Conservation (phyloP, 2,113 vertebrate genomes). For the Zosterops lateralis region DNA sequence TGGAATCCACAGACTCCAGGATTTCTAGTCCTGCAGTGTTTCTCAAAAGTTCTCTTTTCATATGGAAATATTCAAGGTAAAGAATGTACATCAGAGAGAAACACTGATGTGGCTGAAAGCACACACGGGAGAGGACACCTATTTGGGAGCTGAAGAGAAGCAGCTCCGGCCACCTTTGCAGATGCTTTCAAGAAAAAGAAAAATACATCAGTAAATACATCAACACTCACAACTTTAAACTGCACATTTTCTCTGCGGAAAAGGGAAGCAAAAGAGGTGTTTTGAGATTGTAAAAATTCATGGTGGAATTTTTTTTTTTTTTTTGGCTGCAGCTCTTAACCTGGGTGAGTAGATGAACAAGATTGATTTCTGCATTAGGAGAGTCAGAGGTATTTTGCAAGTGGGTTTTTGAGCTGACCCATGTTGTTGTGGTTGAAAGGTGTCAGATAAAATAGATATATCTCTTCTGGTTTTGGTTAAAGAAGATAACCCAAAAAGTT, state of each 20-base stretch:
- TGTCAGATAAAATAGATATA: not conserved
- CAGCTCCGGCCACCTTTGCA: not conserved
- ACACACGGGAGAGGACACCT: not conserved
- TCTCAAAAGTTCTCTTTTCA: slow-evolving; percentile 15
- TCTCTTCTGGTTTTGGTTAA: not conserved
- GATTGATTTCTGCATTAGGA: not conserved
- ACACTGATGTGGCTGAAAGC: not conserved
- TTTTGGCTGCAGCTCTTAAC: not conserved
- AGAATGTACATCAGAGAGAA: not conserved
- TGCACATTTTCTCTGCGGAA: not conserved
- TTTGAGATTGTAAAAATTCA: not conserved
- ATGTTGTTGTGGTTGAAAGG: not conserved
- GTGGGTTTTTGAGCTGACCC: not conserved
- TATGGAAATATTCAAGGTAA: slow-evolving; percentile 10
- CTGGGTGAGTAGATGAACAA: not conserved
- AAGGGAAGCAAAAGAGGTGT: not conserved
- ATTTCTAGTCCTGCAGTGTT: not conserved
- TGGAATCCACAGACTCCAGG: not conserved
- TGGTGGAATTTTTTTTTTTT: not conserved
- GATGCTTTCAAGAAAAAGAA: not conserved
- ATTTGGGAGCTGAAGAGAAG: not conserved
- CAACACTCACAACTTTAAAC: not conserved
- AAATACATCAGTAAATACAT: not conserved
- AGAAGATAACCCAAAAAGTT: not conserved
- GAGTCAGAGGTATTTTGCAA: not conserved